A percentile compares a stretch with the other conserved stretches of the same genome.
These are phyloP conservation scores for Stenodera caucasica DNA, from an alignment of 2,888 invertebrate genomes.

Conservation along the genomic window DNA sequence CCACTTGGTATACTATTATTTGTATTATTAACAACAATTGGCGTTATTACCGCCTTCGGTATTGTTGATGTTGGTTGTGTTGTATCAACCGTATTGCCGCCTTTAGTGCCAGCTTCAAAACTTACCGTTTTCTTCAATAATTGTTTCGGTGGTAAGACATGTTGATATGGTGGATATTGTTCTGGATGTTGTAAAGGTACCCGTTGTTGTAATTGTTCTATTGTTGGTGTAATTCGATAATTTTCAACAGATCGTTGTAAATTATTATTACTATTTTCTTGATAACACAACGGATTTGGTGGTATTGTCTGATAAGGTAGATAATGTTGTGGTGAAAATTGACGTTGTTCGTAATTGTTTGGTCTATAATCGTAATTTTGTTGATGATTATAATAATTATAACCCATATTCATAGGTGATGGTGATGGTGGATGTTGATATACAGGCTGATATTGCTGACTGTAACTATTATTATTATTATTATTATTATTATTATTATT, in stretches of 20 bases:
- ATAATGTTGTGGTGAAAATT: conserved; percentile 20
- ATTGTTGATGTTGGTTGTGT: conserved; percentile 28
- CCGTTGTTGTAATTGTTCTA: conserved; percentile 1
- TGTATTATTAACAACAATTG: conserved; percentile 52
- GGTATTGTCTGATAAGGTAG: conserved; percentile 45
- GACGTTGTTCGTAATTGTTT: neutral
- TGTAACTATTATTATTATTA: conserved; percentile 10
- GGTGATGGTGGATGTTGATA: conserved; percentile 52
- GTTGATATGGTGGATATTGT: conserved; percentile 64
- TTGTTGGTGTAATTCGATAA: conserved; percentile 19
- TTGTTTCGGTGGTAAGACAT: conserved; percentile 64
- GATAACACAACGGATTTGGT: conserved; percentile 24
- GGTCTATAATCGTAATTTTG: conserved; percentile 5
- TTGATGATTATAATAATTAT: conserved; percentile 34
- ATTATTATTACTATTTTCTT: conserved; percentile 27
- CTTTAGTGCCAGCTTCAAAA: conserved; percentile 74
- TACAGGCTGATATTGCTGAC: conserved; percentile 24
- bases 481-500: neutral
- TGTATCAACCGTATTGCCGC: conserved; percentile 54
- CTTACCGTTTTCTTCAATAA: conserved; percentile 69
- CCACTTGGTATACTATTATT: conserved; percentile 53
- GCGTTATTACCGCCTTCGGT: conserved; percentile 51
- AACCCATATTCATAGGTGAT: conserved; percentile 42
- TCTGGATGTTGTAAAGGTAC: conserved; percentile 43
- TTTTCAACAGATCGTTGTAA: neutral